phyloP scores from a whole-genome alignment of 2,797 vertebrate genomes.

The Hippoglossus hippoglossus region DNA sequence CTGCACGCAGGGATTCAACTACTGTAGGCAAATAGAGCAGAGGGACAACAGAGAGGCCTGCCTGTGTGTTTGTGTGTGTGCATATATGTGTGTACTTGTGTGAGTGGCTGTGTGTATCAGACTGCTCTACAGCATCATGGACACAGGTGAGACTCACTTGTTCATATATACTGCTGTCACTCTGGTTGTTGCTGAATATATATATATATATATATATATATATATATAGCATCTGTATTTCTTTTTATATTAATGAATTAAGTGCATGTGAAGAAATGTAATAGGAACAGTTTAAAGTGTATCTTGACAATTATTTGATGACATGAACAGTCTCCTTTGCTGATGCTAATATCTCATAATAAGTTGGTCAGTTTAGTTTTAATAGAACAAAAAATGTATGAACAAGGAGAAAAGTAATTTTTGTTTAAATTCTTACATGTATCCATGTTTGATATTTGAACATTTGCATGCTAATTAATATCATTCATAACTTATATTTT shows the following conservation, averaged over 20 bases:
- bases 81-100: constrained; percentile 22
- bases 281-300: neutral
- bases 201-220: neutral
- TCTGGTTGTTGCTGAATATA: neutral
- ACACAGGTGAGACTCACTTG: constrained; percentile 79
- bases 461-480: neutral
- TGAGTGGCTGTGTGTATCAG: constrained; percentile 27
- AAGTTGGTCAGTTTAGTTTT: neutral
- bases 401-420: neutral
- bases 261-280: neutral
- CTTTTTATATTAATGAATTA: neutral
- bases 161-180: constrained; percentile 26
- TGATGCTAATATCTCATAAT: neutral
- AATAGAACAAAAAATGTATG: neutral
- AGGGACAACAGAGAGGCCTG: constrained; percentile 59
- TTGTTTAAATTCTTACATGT: too few relatives aligned
- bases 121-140: constrained; percentile 76
- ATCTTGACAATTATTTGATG: neutral
- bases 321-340: neutral
- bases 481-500: neutral
- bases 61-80: constrained; percentile 29
- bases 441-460: too few relatives aligned
- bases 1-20: constrained; percentile 63
- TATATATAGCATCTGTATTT: neutral
- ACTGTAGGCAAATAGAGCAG: constrained; percentile 66